Percentiles rank a stretch among this genome's conserved stretches.
Conservation (phyloP, 2,888 invertebrate genomes). For the Acholoe squamosa region DNA sequence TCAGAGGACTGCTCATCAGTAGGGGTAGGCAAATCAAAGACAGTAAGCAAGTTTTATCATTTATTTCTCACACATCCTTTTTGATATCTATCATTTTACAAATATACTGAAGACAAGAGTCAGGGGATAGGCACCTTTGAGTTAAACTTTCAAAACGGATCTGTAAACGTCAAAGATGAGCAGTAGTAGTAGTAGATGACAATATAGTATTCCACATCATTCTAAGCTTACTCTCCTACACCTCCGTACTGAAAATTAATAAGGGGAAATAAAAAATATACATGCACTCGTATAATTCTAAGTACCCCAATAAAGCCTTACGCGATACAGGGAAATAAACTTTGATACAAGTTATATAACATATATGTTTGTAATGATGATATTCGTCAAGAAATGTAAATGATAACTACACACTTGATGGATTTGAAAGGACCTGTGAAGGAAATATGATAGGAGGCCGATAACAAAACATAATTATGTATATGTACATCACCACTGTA, state of each 20-base stretch:
- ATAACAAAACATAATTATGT: background rate
- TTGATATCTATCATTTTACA: background rate
- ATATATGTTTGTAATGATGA: too few species aligned
- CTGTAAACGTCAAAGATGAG: conserved; percentile 13
- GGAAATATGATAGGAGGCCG: background rate
- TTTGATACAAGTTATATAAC: too few species aligned
- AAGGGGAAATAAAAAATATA: background rate
- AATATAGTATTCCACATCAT: background rate
- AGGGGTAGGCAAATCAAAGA: too few species aligned
- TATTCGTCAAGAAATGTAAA: too few species aligned
- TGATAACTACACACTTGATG: background rate
- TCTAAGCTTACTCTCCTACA: background rate
- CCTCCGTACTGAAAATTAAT: background rate
- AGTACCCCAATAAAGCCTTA: too few species aligned
- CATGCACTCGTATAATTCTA: background rate
- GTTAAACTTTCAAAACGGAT: background rate
- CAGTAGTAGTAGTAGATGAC: background rate
- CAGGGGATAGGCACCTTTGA: conserved; percentile 8
- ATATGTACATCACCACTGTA: background rate
- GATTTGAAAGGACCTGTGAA: conserved; percentile 1
- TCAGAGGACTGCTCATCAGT: too few species aligned
- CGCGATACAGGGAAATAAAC: too few species aligned
- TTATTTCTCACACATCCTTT: conserved; percentile 30
- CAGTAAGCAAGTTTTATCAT: background rate
- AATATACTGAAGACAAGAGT: conserved; percentile 6